Evolutionary conservation across 2,113 vertebrate genomes (phyloP).

Genomic region (Apodemus sylvaticus): DNA sequence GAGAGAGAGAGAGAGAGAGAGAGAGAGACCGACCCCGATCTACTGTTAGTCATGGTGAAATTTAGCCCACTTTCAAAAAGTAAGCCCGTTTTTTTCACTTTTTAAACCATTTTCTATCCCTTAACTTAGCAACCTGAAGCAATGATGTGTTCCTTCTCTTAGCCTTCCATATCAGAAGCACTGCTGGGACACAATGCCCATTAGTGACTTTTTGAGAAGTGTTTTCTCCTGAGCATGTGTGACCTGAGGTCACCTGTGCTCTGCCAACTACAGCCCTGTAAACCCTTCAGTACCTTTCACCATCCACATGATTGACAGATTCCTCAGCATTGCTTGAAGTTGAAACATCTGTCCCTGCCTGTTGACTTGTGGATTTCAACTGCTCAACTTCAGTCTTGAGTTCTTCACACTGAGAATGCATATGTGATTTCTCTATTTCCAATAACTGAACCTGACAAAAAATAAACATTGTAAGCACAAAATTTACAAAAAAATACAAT

Average conservation of each 20-base stretch:
- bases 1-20: no score
- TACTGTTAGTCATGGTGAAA: background rate
- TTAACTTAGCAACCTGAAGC: background rate
- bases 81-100: background rate
- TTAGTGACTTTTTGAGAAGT: background rate
- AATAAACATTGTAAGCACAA: conserved; percentile 42
- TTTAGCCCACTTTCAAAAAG: background rate
- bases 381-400: conserved; percentile 88
- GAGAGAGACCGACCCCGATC: no score
- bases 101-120: background rate
- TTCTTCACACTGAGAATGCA: conserved; percentile 87
- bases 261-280: background rate
- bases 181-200: background rate
- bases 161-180: background rate
- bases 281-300: conserved; percentile 85
- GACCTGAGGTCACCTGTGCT: background rate
- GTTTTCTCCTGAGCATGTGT: background rate
- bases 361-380: conserved; percentile 83
- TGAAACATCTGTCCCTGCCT: conserved; percentile 81
- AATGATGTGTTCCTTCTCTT: background rate
- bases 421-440: conserved; percentile 86
- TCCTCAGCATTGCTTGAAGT: conserved; percentile 84
- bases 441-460: conserved; percentile 87
- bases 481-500: background rate
- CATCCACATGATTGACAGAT: conserved; percentile 82